Evolutionary conservation across 1,140 invertebrate species (phyloP).

Genomic region (Eriocheir sinensis): DNA sequence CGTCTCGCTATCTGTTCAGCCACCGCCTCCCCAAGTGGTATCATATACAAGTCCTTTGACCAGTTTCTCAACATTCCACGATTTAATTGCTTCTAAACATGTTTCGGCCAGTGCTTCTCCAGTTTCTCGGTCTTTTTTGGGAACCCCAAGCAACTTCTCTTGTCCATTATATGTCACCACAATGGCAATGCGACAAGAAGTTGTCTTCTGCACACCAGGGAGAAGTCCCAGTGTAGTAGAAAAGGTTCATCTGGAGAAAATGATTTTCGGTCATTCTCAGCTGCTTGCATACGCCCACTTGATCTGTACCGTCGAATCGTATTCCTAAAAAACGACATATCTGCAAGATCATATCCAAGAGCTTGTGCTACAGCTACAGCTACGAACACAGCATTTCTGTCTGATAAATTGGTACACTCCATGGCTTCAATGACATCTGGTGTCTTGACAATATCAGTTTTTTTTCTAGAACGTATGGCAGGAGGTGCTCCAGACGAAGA

Average conservation of each 20-base stretch:
- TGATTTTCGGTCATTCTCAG: background rate
- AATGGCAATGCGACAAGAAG: too few relatives aligned
- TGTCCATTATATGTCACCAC: too few relatives aligned
- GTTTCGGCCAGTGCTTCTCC: constrained; percentile 17
- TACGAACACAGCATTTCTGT: background rate
- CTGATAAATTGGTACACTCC: background rate
- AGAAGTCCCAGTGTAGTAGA: background rate
- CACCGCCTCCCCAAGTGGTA: too few relatives aligned
- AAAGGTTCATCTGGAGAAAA: background rate
- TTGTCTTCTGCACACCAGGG: background rate
- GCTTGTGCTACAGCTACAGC: constrained; percentile 16
- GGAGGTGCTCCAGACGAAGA: constrained; percentile 3
- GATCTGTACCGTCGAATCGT: background rate
- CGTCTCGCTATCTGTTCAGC: too few relatives aligned
- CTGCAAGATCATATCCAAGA: background rate
- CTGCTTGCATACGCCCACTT: background rate
- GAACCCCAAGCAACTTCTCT: too few relatives aligned
- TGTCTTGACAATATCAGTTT: background rate
- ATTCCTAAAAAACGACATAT: background rate
- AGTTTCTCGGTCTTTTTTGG: background rate
- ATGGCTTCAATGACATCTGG: background rate
- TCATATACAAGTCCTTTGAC: too few relatives aligned
- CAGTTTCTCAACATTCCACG: too few relatives aligned
- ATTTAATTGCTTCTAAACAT: too few relatives aligned
- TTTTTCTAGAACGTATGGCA: background rate